Conservation (phyloP, 2,797 vertebrate genomes). For the Falco concolor region DNA sequence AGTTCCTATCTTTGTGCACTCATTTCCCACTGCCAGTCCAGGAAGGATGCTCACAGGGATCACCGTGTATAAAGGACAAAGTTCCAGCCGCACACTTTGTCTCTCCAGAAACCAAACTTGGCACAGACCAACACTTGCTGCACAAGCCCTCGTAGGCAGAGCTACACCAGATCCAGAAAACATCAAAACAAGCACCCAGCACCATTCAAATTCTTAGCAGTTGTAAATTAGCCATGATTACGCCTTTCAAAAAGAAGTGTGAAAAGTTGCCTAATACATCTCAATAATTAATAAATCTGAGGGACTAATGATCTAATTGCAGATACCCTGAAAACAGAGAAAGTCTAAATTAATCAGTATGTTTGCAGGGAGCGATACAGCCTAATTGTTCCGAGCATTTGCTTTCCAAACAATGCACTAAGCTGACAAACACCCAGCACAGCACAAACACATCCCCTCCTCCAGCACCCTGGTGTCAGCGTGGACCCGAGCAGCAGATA, state of each 20-base stretch:
- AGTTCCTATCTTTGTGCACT: background rate
- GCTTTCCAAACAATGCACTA: slow-evolving; percentile 36
- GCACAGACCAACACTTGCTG: background rate
- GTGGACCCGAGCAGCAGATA: rapidly evolving
- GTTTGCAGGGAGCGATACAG: slow-evolving; percentile 28
- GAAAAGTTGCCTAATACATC: slow-evolving; percentile 40
- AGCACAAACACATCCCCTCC: background rate
- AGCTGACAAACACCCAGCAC: background rate
- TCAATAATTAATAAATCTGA: slow-evolving; percentile 62
- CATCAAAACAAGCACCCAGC: background rate
- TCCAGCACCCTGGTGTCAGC: background rate
- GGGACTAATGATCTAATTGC: slow-evolving; percentile 61
- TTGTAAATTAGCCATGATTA: slow-evolving; percentile 45
- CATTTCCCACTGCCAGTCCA: background rate
- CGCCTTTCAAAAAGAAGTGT: background rate
- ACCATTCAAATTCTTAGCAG: background rate
- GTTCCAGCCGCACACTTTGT: background rate
- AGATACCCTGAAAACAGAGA: slow-evolving; percentile 43
- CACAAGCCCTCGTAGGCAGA: background rate
- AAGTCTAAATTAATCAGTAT: background rate
- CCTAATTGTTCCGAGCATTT: slow-evolving; percentile 48
- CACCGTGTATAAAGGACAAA: background rate
- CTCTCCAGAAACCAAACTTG: background rate
- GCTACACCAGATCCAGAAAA: background rate
- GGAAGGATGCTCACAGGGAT: background rate